Evolutionary conservation across 2,797 vertebrate genomes (phyloP).

Genomic region (Sebastes miniatus): DNA sequence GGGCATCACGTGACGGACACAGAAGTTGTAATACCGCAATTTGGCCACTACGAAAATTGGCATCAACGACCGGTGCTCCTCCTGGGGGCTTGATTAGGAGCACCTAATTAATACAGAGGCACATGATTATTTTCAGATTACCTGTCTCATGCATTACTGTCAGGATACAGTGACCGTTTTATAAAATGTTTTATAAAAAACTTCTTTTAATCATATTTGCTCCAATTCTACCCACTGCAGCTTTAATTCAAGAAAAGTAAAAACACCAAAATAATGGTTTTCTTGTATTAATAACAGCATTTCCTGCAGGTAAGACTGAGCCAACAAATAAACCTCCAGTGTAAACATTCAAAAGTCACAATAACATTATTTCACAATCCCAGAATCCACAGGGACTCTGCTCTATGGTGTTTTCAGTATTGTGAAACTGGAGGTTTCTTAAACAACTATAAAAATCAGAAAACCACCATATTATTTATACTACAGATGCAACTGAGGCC

Average conservation of each 20-base stretch:
- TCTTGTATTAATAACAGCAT: neutral
- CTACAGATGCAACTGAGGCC: neutral
- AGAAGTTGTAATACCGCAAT: too few species aligned
- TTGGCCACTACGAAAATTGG: too few species aligned
- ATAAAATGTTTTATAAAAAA: too few species aligned
- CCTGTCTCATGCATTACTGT: too few species aligned
- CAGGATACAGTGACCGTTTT: too few species aligned
- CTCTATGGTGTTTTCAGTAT: neutral
- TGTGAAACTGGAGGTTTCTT: constrained; percentile 12
- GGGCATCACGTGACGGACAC: too few species aligned
- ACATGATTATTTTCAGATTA: too few species aligned
- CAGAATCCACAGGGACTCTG: constrained; percentile 2
- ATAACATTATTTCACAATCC: neutral
- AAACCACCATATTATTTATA: neutral
- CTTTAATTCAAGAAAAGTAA: neutral
- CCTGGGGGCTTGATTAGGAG: too few species aligned
- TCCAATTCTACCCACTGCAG: too few species aligned
- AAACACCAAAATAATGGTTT: neutral
- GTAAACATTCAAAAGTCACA: neutral
- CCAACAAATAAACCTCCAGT: neutral
- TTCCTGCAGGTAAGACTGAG: neutral
- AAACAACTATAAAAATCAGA: constrained; percentile 27
- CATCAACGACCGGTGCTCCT: too few species aligned
- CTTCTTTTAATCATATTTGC: too few species aligned
- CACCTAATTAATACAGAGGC: too few species aligned